Evolutionary conservation across 2,797 vertebrate genomes (phyloP).

Genomic region (Ceyx erithaca): DNA sequence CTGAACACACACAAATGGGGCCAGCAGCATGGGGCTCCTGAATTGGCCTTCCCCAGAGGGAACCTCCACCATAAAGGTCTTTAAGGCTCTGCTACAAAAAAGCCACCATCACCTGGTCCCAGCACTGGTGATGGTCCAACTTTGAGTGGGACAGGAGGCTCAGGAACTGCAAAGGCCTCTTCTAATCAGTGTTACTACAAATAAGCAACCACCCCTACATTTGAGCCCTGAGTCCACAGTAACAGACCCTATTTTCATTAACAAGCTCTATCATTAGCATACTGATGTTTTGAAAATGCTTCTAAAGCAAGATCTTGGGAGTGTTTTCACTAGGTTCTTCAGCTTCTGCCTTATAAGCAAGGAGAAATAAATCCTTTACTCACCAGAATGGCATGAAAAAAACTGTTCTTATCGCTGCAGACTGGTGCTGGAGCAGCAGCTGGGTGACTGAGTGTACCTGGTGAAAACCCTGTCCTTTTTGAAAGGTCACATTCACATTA

Average conservation of each 20-base stretch:
- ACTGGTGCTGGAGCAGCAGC: not conserved
- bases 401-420: not conserved
- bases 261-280: not conserved
- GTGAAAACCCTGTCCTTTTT: not conserved
- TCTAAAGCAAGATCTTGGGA: not conserved
- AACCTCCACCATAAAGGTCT: not conserved
- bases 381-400: not conserved
- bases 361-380: not conserved
- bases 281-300: not conserved
- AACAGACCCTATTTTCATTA: not conserved
- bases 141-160: not conserved
- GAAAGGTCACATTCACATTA: not conserved
- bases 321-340: not conserved
- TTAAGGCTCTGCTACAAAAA: not conserved
- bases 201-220: accelerated
- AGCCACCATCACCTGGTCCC: not conserved
- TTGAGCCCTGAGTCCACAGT: not conserved
- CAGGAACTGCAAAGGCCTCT: not conserved
- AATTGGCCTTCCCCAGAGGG: not conserved
- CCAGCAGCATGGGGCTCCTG: not conserved
- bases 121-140: not conserved
- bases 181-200: not conserved
- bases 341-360: not conserved
- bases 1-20: not conserved
- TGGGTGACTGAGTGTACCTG: not conserved